Evolutionary conservation across 2,888 invertebrate genomes (phyloP), one percentile per base, ranked within the genome.

Genomic region (Scotopteryx bipunctaria): DNA sequence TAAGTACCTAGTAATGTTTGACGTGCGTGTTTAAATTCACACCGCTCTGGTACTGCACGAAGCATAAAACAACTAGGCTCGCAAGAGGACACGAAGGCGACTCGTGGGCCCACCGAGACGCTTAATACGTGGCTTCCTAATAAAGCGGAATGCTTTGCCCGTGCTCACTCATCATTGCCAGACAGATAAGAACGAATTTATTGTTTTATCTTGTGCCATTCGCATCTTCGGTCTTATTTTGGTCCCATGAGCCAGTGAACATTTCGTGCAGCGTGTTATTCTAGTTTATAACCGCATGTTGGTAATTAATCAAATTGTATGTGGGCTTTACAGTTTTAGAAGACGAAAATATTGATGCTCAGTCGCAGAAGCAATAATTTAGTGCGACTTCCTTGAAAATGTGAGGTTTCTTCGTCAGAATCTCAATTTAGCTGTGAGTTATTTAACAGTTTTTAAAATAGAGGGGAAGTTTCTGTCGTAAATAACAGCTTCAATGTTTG

Each of bases 81-180:
- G 3, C 32, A 16, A 32, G 43, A 61, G 70, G 68, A 63, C 78
- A 80, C 76, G 76, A 56, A 57, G 56, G 53, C 54, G 62, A 63
- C 79, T 76, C 79, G 81, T 83, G 85, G 76, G 73, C 71, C 67
- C 64, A 58, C 59, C 58, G 69, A 61, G 69, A 62, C 67, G 67
- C 70, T 73, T 88, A 87, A 88, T 87, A 75, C 73, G 85, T 74
- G 69, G 81, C 85, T 83, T 88, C 88, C 88, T 88, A 81, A 87
- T 88, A 86, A 86, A 85, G 74, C 62, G 65, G 68, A 69, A 71
- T 71, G 69, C 67, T 71, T 67, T 64, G 65, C 54, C 63, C 59
- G 59, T 48, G 57, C 69, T 65, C 66, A 64, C 61, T 66, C 69
- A 63, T 68, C 67, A 68, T 62, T 67, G 67, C 68, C 59, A 67